Evolutionary conservation across 2,888 invertebrate genomes (phyloP), one percentile per base, ranked within the genome.

Genomic region (Teinopalpus imperialis): DNA sequence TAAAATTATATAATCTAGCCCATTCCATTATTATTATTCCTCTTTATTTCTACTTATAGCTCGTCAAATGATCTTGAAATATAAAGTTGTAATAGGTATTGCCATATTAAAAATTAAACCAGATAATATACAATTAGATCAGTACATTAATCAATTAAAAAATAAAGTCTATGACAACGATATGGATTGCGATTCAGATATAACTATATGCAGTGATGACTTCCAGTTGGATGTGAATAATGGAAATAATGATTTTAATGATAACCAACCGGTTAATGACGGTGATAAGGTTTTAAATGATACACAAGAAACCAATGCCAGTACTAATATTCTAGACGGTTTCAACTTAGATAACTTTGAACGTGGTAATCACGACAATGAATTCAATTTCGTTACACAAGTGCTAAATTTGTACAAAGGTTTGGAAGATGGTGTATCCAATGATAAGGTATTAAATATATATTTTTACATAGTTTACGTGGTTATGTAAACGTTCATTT

Each of bases 101-200:
- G 69, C 72, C 1, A 55, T 81, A 1, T 35, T 82, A 32, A 73
- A 64, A 57, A 61, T 53, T 0, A 79, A 74, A 64, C 80, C 81
- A 0, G 42, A 57, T n/a, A 46, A 69, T 9, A 0, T 63, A 20
- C 50, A 58, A 1, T 48, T 67, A 1, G 58, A 63, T 4, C 43
- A 67, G 8, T 71, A 76, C 40, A 51, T 81, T 42, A 20, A 59
- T 31, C 41, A 60, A 14, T 36, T 81, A 21, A 67, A 52, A 69
- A 52, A 48, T 4, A 69, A 61, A 47, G 36, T 73, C 21, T 53
- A 51, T 12, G 39, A 59, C 9, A 53, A 49, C 30, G 63, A 61
- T 2, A 34, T 20, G 3, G 65, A 63, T 16, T 29, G 7, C 2
- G 65, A 72, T 41, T 26, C 60, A 2, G 59, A 63, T 2, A 43